phyloP scores from a whole-genome alignment of 1,140 invertebrate genomes.

The Brachionus angularis region DNA sequence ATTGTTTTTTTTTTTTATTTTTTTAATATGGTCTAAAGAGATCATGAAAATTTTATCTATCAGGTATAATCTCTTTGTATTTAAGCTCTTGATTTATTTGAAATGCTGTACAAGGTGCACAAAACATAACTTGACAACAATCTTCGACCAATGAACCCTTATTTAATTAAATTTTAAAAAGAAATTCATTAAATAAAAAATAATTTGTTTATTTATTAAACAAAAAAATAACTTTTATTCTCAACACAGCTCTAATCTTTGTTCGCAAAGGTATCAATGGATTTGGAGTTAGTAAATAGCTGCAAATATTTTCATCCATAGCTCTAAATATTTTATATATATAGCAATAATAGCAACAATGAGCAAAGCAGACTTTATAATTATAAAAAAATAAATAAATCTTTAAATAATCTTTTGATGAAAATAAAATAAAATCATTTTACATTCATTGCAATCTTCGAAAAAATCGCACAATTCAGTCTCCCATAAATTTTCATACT shows the following conservation, averaged over 20 bases:
- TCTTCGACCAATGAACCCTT: slow-evolving; percentile 41
- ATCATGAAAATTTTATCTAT: neutral
- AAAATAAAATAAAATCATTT: neutral
- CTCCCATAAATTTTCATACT: slow-evolving; percentile 42
- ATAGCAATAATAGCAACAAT: slow-evolving; percentile 43
- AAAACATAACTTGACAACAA: slow-evolving; percentile 34
- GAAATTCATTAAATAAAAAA: no score
- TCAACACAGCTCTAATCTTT: slow-evolving; percentile 25
- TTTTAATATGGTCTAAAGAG: no score
- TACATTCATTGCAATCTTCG: slow-evolving; percentile 43
- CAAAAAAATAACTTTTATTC: slow-evolving; percentile 31
- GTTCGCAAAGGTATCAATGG: slow-evolving; percentile 36
- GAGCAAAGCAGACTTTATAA: slow-evolving; percentile 32
- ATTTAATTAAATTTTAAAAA: no score
- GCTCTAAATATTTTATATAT: slow-evolving; percentile 38
- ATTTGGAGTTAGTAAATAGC: slow-evolving; percentile 27
- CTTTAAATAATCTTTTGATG: neutral
- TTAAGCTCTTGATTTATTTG: slow-evolving; percentile 44
- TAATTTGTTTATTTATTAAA: no score
- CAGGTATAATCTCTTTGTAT: slow-evolving; percentile 43
- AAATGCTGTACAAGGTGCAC: slow-evolving; percentile 39
- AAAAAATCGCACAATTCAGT: slow-evolving; percentile 40
- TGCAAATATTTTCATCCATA: slow-evolving; percentile 27
- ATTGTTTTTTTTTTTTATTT: no score
- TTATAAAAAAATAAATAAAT: neutral